Percentiles rank a stretch among this genome's conserved stretches.
phyloP scores from a whole-genome alignment of 2,888 invertebrate genomes.

The Dynastes tityus region DNA sequence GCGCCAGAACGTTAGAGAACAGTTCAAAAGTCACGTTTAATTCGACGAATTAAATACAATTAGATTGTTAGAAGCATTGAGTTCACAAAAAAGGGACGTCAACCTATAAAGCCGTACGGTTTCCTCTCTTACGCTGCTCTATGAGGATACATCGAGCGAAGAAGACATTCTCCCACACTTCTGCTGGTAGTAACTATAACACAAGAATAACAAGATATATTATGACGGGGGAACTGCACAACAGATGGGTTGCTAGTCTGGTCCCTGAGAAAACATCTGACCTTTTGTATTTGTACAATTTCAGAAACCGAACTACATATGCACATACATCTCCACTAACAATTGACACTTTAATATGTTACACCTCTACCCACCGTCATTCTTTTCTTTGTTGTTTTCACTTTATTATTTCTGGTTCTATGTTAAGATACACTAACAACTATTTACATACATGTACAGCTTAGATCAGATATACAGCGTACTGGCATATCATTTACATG shows the following conservation, averaged over 20 bases:
- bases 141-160: conserved; percentile 9
- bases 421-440: background rate
- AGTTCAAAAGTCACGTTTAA: conserved; percentile 44
- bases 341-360: background rate
- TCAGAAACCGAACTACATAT: conserved; percentile 15
- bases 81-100: conserved; percentile 40
- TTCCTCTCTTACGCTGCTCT: conserved; percentile 14
- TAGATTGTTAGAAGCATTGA: conserved; percentile 44
- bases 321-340: background rate
- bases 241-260: conserved; percentile 40
- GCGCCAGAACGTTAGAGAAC: conserved; percentile 8
- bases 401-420: background rate
- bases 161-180: conserved; percentile 46
- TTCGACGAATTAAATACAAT: conserved; percentile 48
- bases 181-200: conserved; percentile 28
- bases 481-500: too few relatives aligned
- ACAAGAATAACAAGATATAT: conserved; percentile 47
- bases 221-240: conserved; percentile 41
- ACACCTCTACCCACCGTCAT: conserved; percentile 10
- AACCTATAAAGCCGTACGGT: conserved; percentile 11
- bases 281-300: conserved; percentile 33
- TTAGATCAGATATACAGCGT: too few relatives aligned
- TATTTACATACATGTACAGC: too few relatives aligned
- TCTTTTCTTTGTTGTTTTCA: background rate
- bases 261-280: conserved; percentile 43